These are phyloP conservation scores for Apostichopus parvimensis DNA, from an alignment of 35 echinoderm and acorn worm genomes.

Conservation along the genomic window DNA sequence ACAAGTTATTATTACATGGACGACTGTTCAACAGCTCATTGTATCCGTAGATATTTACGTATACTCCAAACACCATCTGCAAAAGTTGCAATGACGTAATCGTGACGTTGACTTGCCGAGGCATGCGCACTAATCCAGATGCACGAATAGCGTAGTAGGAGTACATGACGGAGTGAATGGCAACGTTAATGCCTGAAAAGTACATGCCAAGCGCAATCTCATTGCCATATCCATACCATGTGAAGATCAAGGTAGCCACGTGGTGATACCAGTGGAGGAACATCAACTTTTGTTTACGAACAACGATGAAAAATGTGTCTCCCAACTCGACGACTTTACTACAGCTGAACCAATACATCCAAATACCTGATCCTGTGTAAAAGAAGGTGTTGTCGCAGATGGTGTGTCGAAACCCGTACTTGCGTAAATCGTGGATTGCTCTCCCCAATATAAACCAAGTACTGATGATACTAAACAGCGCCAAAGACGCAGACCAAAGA, in stretches of 20 bases:
- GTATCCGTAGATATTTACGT: constrained; percentile 31
- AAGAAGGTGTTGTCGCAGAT: constrained; percentile 62
- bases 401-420: constrained; percentile 50
- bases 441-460: not conserved
- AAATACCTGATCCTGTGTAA: constrained; percentile 40
- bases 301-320: constrained; percentile 83
- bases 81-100: constrained; percentile 66
- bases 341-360: constrained; percentile 61
- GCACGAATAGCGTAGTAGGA: constrained; percentile 73
- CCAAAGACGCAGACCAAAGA: constrained; percentile 62
- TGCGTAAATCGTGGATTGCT: not conserved
- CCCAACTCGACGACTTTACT: constrained; percentile 77
- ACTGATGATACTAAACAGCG: constrained; percentile 73
- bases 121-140: constrained; percentile 47
- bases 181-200: constrained; percentile 63
- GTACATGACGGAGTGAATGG: constrained; percentile 75
- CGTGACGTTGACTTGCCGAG: constrained; percentile 45
- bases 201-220: constrained; percentile 7
- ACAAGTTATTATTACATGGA: constrained; percentile 37
- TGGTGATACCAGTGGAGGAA: constrained; percentile 91
- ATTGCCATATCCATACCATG: constrained; percentile 23
- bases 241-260: constrained; percentile 45
- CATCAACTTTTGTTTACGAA: constrained; percentile 78
- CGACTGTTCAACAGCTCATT: not conserved
- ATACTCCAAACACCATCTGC: too few species aligned